Percentiles rank a stretch among this genome's conserved stretches.
phyloP scores from a whole-genome alignment of 2,888 invertebrate species.

The Pharmacophagus antenor region DNA sequence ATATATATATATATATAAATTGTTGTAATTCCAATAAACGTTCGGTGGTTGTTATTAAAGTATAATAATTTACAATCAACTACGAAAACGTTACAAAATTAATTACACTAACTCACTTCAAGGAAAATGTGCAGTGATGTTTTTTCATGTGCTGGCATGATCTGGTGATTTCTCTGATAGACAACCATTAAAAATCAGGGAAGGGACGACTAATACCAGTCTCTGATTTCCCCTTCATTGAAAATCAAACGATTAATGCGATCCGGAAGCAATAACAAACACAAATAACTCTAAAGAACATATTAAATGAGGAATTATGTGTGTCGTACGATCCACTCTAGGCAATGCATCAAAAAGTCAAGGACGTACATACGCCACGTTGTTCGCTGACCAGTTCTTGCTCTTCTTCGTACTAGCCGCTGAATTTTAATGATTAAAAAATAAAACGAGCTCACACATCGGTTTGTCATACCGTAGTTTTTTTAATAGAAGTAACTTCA shows the following conservation, averaged over 20 bases:
- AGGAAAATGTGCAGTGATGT: not conserved
- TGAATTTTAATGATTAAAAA: slow-evolving; percentile 35
- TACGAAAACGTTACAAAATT: not conserved
- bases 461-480: not conserved
- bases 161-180: not conserved
- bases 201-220: not conserved
- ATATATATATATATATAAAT: too few species aligned
- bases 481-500: too few species aligned
- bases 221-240: not conserved
- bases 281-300: slow-evolving; percentile 16
- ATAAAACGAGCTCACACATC: slow-evolving; percentile 7
- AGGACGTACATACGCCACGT: slow-evolving; percentile 45
- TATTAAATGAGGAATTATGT: slow-evolving; percentile 22
- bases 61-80: not conserved
- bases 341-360: slow-evolving; percentile 55
- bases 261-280: slow-evolving; percentile 16
- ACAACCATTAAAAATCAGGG: not conserved
- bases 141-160: not conserved
- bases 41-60: too few species aligned
- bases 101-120: not conserved
- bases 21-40: too few species aligned
- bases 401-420: slow-evolving; percentile 45
- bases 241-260: slow-evolving; percentile 4
- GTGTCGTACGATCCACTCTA: slow-evolving; percentile 20
- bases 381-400: slow-evolving; percentile 45